These are phyloP conservation scores for Ceyx erithaca DNA, from an alignment of 2,797 vertebrate genomes.

Conservation along the genomic window DNA sequence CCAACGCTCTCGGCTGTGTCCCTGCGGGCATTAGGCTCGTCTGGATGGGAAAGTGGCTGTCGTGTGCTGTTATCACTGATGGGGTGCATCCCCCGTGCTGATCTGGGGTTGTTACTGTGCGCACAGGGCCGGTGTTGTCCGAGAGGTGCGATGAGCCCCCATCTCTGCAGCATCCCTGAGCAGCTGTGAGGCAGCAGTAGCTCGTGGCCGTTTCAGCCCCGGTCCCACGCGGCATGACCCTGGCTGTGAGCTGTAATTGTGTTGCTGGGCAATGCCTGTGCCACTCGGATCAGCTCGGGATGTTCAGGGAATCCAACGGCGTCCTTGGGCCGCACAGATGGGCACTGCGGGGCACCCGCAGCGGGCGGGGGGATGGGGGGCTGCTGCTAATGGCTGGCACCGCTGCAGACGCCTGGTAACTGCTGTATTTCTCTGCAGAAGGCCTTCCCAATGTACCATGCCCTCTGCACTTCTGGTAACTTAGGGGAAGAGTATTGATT, in stretches of 20 bases:
- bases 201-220: not conserved
- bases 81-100: not conserved
- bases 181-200: not conserved
- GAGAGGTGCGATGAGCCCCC: not conserved
- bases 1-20: accelerated
- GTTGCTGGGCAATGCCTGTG: not conserved
- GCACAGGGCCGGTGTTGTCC: accelerated
- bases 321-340: not conserved
- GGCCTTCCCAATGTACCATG: not conserved
- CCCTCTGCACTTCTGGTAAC: constrained; percentile 22
- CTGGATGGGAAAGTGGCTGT: accelerated
- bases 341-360: not conserved
- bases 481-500: constrained; percentile 63
- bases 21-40: accelerated
- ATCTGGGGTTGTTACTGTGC: not conserved
- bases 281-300: not conserved
- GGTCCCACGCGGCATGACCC: not conserved
- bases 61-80: accelerated
- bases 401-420: not conserved
- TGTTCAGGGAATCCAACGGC: not conserved
- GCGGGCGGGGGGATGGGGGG: not conserved
- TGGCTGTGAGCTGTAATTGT: not conserved
- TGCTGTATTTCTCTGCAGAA: constrained; percentile 10
- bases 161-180: not conserved
- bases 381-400: not conserved